phyloP scores from a whole-genome alignment of 2,113 vertebrate species.

The Prinia subflava region DNA sequence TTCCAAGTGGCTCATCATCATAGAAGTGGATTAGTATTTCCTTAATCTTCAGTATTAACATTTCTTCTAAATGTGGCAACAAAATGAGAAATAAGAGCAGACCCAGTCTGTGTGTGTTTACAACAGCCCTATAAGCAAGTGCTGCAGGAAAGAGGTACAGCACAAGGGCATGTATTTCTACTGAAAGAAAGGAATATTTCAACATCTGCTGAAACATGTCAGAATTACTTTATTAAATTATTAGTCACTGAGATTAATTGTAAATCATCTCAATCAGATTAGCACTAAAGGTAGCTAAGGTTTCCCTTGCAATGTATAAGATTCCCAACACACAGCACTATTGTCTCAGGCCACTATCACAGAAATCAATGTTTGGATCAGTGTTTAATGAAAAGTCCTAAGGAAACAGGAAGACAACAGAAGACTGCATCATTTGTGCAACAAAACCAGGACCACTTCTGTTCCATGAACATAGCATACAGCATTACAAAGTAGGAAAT shows the following conservation, averaged over 20 bases:
- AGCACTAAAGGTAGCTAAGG: not conserved
- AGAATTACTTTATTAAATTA: not conserved
- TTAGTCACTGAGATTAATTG: not conserved
- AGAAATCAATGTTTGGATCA: not conserved
- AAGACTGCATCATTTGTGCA: not conserved
- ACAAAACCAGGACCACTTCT: not conserved
- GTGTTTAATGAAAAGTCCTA: not conserved
- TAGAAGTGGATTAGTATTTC: not conserved
- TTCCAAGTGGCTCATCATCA: not conserved
- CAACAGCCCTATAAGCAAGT: not conserved
- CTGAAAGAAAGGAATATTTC: not conserved
- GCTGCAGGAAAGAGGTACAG: not conserved
- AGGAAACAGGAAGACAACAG: not conserved
- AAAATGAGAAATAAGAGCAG: not conserved
- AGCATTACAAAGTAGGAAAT: not conserved
- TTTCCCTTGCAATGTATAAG: not conserved
- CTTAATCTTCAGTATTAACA: not conserved
- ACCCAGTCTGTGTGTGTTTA: not conserved
- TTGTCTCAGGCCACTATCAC: not conserved
- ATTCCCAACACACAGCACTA: not conserved
- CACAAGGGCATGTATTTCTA: not conserved
- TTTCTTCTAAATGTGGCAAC: not conserved
- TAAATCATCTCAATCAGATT: not conserved
- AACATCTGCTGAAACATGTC: not conserved
- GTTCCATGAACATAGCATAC: not conserved